Evolutionary conservation across 2,113 vertebrate species (phyloP).

Genomic region (Abramis brama): DNA sequence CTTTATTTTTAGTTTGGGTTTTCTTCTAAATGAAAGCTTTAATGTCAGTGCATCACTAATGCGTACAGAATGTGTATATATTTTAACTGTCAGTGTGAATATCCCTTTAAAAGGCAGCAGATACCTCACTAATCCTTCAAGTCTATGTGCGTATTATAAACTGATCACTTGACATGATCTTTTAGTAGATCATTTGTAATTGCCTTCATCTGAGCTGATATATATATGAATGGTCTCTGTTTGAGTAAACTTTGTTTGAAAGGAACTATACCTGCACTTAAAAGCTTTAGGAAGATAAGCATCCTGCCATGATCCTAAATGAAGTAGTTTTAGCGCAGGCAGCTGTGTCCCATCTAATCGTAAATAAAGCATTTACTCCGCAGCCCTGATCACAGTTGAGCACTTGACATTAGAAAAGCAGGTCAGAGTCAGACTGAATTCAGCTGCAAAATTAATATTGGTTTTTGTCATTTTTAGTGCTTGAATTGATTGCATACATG

Average conservation of each 20-base stretch:
- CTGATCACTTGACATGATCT: not conserved
- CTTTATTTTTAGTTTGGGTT: not conserved
- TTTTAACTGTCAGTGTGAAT: not conserved
- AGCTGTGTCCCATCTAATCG: slow-evolving; percentile 22
- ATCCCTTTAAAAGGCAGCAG: not conserved
- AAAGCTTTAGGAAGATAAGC: slow-evolving; percentile 15
- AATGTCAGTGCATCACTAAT: too few relatives aligned
- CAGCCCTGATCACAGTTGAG: not conserved
- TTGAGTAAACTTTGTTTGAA: not conserved
- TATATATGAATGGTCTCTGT: not conserved
- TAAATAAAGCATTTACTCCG: not conserved
- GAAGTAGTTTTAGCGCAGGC: not conserved
- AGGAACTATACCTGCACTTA: slow-evolving; percentile 10
- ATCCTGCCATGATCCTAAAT: not conserved
- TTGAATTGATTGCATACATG: not conserved
- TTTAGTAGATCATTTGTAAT: slow-evolving; percentile 16
- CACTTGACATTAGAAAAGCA: slow-evolving; percentile 6
- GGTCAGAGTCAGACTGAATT: not conserved
- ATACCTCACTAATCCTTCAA: not conserved
- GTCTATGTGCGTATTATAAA: not conserved
- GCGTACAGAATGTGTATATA: not conserved
- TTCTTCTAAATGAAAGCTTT: not conserved
- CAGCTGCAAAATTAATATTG: not conserved
- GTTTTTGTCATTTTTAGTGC: not conserved
- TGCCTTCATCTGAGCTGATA: slow-evolving; percentile 10